Percentiles rank a stretch among this genome's conserved stretches.
Evolutionary conservation across 1,140 invertebrate species (phyloP).

Genomic region (Drosophila burlai): DNA sequence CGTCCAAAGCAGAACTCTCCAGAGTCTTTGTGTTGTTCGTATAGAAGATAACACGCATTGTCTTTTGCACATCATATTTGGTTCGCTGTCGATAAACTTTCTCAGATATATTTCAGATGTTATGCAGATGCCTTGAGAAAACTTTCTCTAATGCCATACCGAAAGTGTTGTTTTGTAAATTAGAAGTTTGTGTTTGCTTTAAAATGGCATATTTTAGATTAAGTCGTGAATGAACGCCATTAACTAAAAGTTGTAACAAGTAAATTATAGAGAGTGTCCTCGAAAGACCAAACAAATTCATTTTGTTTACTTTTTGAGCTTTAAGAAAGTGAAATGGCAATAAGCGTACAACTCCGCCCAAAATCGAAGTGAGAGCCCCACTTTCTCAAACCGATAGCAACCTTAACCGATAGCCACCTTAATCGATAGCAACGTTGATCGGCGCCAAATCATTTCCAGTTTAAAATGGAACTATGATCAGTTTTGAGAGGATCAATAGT

Average conservation of each 20-base stretch:
- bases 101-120: not conserved
- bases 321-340: conserved; percentile 26
- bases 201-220: conserved; percentile 36
- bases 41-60: conserved; percentile 59
- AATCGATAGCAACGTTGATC: not conserved
- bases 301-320: not conserved
- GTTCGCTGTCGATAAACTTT: conserved; percentile 35
- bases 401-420: conserved; percentile 1
- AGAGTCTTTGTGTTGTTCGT: conserved; percentile 67
- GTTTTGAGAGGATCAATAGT: not conserved
- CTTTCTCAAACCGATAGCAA: conserved; percentile 8
- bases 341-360: conserved; percentile 11
- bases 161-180: conserved; percentile 34
- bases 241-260: conserved; percentile 7
- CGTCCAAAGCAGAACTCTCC: conserved; percentile 42
- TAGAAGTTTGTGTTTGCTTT: conserved; percentile 5
- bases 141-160: conserved; percentile 24
- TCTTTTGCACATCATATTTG: conserved; percentile 53
- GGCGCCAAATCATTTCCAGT: not conserved
- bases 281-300: conserved; percentile 3
- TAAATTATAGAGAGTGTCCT: conserved; percentile 5
- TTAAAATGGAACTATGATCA: not conserved
- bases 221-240: conserved; percentile 23
- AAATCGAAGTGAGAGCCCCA: conserved; percentile 6
- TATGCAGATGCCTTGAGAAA: not conserved